Conservation (phyloP, 1,140 invertebrate species). For the Agrypnia vestita region DNA sequence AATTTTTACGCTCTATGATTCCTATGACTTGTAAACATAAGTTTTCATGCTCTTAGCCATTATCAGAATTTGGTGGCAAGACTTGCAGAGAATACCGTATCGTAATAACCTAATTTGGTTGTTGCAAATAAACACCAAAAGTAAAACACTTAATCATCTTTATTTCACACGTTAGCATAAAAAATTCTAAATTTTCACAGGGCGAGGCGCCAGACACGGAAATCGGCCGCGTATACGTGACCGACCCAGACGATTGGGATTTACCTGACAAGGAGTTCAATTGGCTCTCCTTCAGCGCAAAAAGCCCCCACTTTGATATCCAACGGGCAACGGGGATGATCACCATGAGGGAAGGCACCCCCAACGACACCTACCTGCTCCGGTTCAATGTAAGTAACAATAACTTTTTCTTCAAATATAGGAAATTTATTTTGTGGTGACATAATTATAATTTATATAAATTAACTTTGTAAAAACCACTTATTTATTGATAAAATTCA, state of each 20-base stretch:
- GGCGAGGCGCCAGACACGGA: constrained; percentile 82
- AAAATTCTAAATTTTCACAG: constrained; percentile 62
- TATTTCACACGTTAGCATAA: neutral
- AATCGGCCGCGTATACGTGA: constrained; percentile 92
- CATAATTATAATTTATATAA: too few species aligned
- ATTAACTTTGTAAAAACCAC: too few species aligned
- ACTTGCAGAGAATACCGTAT: too few species aligned
- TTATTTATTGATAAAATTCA: too few species aligned
- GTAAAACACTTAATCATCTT: neutral
- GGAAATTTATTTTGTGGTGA: too few species aligned
- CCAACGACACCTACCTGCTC: constrained; percentile 80
- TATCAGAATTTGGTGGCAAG: too few species aligned
- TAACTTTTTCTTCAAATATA: too few species aligned
- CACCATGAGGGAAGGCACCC: constrained; percentile 82
- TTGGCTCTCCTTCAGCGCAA: constrained; percentile 76
- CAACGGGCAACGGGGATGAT: constrained; percentile 86
- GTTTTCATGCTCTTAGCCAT: too few species aligned
- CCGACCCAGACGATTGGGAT: constrained; percentile 96
- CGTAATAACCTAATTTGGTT: too few species aligned
- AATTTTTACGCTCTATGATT: too few species aligned
- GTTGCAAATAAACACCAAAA: too few species aligned
- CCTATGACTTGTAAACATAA: too few species aligned
- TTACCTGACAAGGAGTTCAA: constrained; percentile 88
- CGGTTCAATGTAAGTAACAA: constrained; percentile 81
- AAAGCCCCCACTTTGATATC: constrained; percentile 77